These are phyloP conservation scores for Xestobium rufovillosum DNA, from an alignment of 2,888 invertebrate genomes.

Conservation along the genomic window DNA sequence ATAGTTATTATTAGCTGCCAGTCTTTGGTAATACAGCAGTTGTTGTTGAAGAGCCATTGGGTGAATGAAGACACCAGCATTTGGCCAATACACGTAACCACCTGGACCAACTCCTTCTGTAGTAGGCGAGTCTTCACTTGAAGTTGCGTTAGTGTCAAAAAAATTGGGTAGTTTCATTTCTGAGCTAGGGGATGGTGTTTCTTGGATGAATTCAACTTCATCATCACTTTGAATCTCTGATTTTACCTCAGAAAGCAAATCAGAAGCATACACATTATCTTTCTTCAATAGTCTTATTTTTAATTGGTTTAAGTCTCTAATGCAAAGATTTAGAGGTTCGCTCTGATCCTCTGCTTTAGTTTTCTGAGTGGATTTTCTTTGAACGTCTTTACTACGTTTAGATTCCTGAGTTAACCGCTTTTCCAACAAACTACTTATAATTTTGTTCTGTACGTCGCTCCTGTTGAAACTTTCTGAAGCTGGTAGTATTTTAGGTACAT, in stretches of 20 bases:
- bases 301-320: constrained; percentile 64
- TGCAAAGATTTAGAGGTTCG: constrained; percentile 77
- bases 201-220: constrained; percentile 42
- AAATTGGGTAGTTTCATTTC: constrained; percentile 27
- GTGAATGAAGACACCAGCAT: constrained; percentile 63
- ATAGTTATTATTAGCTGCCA: constrained; percentile 50
- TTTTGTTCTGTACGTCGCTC: constrained; percentile 60
- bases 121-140: constrained; percentile 43
- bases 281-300: constrained; percentile 58
- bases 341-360: constrained; percentile 46
- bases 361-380: constrained; percentile 36
- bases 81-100: constrained; percentile 64
- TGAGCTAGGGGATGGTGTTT: constrained; percentile 32
- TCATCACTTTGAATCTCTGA: constrained; percentile 52
- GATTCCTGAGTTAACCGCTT: constrained; percentile 62
- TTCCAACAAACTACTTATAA: constrained; percentile 62
- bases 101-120: constrained; percentile 40
- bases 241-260: too few relatives aligned
- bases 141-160: constrained; percentile 31
- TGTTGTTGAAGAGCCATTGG: constrained; percentile 67
- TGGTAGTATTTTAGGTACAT: constrained; percentile 5
- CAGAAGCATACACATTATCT: constrained; percentile 54
- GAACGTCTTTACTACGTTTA: constrained; percentile 40
- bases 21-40: constrained; percentile 65
- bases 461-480: constrained; percentile 40